Evolutionary conservation across 2,797 vertebrate species (phyloP).

Genomic region (Vireo griseus): DNA sequence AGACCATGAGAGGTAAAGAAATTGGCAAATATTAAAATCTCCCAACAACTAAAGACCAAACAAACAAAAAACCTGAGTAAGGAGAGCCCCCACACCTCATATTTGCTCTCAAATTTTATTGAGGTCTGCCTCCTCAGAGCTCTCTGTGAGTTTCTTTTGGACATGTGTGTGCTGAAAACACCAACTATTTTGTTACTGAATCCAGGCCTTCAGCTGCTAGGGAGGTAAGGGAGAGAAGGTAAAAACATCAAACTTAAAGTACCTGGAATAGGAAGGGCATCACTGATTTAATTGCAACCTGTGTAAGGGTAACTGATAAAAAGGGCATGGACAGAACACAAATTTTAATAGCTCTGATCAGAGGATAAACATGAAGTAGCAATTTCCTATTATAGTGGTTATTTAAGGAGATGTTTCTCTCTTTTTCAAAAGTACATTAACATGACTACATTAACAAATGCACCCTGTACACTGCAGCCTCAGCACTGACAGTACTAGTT

Average conservation of each 20-base stretch:
- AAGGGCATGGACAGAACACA: not conserved
- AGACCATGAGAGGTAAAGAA: not conserved
- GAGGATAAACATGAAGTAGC: not conserved
- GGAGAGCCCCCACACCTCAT: not conserved
- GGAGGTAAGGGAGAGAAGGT: accelerated
- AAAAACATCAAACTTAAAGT: not conserved
- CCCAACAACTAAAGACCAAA: accelerated
- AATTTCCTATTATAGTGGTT: not conserved
- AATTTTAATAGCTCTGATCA: not conserved
- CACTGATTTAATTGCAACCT: not conserved
- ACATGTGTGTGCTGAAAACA: not conserved
- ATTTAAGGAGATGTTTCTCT: not conserved
- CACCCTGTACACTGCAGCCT: not conserved
- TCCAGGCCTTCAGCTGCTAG: not conserved
- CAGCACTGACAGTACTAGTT: not conserved
- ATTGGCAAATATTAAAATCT: not conserved
- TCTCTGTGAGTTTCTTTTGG: not conserved
- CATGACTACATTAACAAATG: not conserved
- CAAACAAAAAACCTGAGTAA: accelerated
- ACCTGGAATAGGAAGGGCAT: not conserved
- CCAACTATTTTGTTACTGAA: not conserved
- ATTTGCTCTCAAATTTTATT: not conserved
- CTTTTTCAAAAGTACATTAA: not conserved
- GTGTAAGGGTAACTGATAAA: not conserved
- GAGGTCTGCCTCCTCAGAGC: not conserved